These are phyloP conservation scores for Mobula hypostoma DNA, from an alignment of 2,113 vertebrate species.

Conservation along the genomic window DNA sequence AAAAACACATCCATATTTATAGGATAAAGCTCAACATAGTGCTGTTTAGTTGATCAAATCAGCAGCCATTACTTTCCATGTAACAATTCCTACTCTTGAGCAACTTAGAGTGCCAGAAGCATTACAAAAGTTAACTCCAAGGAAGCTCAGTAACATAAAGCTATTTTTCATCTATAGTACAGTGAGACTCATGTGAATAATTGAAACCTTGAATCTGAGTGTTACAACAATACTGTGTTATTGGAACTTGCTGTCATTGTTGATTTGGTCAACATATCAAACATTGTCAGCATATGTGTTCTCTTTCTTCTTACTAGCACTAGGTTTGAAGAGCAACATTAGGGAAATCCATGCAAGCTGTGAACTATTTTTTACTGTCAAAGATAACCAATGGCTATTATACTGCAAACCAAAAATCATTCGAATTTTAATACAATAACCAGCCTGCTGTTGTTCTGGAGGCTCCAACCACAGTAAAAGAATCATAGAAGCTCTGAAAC, in stretches of 20 bases:
- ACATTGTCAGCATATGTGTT: background rate
- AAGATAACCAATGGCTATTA: background rate
- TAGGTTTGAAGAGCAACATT: background rate
- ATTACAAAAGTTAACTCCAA: background rate
- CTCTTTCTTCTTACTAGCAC: background rate
- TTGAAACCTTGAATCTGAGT: background rate
- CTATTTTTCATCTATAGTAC: background rate
- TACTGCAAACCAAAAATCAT: background rate
- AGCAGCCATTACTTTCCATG: background rate
- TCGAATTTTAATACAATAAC: background rate
- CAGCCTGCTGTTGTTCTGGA: background rate
- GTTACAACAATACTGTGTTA: background rate
- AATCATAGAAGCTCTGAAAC: background rate
- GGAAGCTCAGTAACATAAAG: background rate
- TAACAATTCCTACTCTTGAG: background rate
- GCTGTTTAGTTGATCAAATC: background rate
- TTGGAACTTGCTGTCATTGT: conserved; percentile 7
- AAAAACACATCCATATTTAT: too few species aligned
- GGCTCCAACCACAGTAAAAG: background rate
- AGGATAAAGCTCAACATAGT: too few species aligned
- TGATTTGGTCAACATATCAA: background rate
- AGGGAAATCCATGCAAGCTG: background rate
- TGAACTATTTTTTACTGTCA: background rate
- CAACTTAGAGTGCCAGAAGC: background rate
- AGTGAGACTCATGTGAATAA: background rate